Percentiles rank a stretch among this genome's conserved stretches.
Evolutionary conservation across 2,113 vertebrate species (phyloP).

Genomic region (Apodemus speciosus): DNA sequence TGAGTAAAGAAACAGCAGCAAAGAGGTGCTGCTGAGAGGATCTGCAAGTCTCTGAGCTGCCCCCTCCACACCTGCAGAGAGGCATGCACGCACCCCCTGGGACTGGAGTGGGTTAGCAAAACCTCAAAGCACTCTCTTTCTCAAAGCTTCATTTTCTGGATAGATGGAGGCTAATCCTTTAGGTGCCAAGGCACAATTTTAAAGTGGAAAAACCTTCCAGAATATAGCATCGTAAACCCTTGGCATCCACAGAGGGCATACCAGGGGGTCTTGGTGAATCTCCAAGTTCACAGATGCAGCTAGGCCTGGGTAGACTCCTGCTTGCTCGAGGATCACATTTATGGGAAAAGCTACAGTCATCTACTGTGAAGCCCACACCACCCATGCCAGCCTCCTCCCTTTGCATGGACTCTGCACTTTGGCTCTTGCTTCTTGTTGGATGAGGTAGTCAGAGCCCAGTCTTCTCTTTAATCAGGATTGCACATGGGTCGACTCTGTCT

Average conservation of each 20-base stretch:
- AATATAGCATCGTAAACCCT: conserved; percentile 58
- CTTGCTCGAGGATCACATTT: conserved; percentile 59
- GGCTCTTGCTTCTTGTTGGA: conserved; percentile 37
- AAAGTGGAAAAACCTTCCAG: conserved; percentile 64
- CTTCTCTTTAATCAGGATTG: conserved; percentile 57
- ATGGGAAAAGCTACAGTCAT: conserved; percentile 65
- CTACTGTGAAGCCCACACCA: conserved; percentile 9
- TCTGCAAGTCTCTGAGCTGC: neutral
- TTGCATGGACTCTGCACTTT: neutral
- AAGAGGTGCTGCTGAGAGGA: neutral
- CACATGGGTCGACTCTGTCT: conserved; percentile 4
- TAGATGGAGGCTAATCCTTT: conserved; percentile 71
- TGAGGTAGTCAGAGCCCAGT: conserved; percentile 56
- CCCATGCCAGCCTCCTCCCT: neutral
- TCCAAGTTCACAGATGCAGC: conserved; percentile 66
- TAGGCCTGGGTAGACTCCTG: conserved; percentile 48
- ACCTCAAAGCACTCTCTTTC: conserved; percentile 33
- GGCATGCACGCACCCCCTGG: neutral
- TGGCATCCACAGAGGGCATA: conserved; percentile 44
- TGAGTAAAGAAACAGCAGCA: neutral
- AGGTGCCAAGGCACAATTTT: conserved; percentile 73
- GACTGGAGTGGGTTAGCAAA: conserved; percentile 20
- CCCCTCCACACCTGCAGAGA: neutral
- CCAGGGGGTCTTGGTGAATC: conserved; percentile 68
- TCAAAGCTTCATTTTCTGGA: conserved; percentile 65